Conservation (phyloP, 2,113 vertebrate species). For the Callocephalon fimbriatum region DNA sequence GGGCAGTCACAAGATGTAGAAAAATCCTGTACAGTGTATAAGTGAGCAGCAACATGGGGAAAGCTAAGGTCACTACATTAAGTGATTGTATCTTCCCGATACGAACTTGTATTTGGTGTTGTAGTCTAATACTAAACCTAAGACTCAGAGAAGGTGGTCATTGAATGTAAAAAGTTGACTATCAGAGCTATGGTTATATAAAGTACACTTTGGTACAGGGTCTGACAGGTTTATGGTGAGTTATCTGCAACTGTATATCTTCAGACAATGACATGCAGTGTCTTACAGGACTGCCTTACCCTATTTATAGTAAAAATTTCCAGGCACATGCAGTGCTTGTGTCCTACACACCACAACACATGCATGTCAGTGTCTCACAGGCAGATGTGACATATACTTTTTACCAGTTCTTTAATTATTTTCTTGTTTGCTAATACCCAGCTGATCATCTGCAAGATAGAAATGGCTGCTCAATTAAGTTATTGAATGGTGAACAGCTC, state of each 20-base stretch:
- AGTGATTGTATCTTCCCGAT: background rate
- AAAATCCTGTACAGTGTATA: background rate
- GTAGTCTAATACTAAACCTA: background rate
- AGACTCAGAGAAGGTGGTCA: background rate
- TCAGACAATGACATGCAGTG: background rate
- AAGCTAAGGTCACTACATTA: background rate
- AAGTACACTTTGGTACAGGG: background rate
- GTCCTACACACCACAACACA: background rate
- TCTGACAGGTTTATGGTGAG: background rate
- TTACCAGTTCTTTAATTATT: background rate
- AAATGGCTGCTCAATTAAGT: background rate
- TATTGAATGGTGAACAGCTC: background rate
- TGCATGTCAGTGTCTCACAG: background rate
- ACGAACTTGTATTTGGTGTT: background rate
- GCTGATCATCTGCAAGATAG: background rate
- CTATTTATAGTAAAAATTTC: background rate
- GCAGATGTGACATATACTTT: background rate
- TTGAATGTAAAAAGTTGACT: background rate
- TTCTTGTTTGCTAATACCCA: background rate
- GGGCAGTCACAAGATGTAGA: background rate
- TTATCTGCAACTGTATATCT: background rate
- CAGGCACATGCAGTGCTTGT: fast-evolving
- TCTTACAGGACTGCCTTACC: background rate
- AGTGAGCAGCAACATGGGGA: background rate
- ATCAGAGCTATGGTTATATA: background rate